Percentiles rank a stretch among this genome's conserved stretches.
These are phyloP conservation scores for Spialia ferax DNA, from an alignment of 2,888 invertebrate genomes.

Conservation along the genomic window DNA sequence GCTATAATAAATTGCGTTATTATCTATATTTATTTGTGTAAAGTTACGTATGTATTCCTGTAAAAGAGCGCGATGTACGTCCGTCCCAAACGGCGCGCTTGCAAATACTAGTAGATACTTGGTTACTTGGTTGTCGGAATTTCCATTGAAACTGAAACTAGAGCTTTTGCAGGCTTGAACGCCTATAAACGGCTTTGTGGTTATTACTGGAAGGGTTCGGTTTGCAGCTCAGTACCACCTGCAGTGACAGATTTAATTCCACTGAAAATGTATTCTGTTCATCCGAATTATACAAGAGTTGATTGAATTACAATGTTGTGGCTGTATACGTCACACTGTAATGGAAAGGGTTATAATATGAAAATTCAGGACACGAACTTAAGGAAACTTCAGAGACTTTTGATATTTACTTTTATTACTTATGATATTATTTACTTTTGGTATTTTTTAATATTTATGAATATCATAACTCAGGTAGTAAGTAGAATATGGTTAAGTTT, in stretches of 20 bases:
- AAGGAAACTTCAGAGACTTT: background rate
- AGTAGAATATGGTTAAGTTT: background rate
- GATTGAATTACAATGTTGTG: background rate
- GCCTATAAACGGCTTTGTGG: constrained; percentile 65
- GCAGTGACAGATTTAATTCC: constrained; percentile 35
- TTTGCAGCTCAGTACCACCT: constrained; percentile 24
- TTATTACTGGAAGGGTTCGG: constrained; percentile 60
- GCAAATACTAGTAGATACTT: constrained; percentile 53
- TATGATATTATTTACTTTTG: too few relatives aligned
- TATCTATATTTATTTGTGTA: constrained; percentile 9
- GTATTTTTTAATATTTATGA: too few relatives aligned
- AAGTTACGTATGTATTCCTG: constrained; percentile 45
- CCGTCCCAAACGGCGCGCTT: constrained; percentile 47
- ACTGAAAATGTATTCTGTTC: constrained; percentile 22
- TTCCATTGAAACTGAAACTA: constrained; percentile 54
- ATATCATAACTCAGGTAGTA: too few relatives aligned
- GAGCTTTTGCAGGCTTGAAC: constrained; percentile 54
- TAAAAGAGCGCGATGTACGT: constrained; percentile 46
- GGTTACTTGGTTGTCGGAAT: constrained; percentile 39
- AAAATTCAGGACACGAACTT: too few relatives aligned
- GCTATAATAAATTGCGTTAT: background rate
- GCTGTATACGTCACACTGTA: background rate
- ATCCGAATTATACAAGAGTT: background rate
- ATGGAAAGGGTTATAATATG: background rate
- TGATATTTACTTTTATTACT: too few relatives aligned